These are phyloP conservation scores for Sphaerophoria taeniata DNA, from an alignment of 2,888 invertebrate species.

Conservation along the genomic window DNA sequence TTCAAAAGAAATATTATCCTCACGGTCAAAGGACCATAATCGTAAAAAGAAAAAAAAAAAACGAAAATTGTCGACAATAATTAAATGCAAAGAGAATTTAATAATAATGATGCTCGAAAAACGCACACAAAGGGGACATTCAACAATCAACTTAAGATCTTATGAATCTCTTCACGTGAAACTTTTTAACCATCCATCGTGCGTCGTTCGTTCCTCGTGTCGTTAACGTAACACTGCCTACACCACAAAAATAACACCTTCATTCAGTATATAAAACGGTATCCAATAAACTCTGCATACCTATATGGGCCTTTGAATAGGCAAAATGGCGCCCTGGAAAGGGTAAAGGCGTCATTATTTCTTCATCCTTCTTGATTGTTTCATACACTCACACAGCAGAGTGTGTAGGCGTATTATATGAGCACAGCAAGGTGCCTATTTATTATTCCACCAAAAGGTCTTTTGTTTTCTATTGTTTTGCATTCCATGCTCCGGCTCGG, in stretches of 20 bases:
- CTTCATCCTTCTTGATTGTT: constrained; percentile 19
- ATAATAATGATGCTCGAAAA: constrained; percentile 40
- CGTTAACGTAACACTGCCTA: not conserved
- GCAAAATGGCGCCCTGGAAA: constrained; percentile 22
- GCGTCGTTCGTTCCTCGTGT: not conserved
- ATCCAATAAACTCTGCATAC: not conserved
- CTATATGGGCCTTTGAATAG: not conserved
- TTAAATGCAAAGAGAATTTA: constrained; percentile 62
- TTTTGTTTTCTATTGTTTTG: constrained; percentile 51
- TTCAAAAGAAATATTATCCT: constrained; percentile 20
- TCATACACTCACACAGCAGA: not conserved
- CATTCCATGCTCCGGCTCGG: constrained; percentile 38
- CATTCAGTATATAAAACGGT: constrained; percentile 1
- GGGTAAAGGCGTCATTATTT: constrained; percentile 46
- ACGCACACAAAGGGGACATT: constrained; percentile 46
- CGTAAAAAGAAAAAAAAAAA: constrained; percentile 38
- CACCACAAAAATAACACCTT: constrained; percentile 57
- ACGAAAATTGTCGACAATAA: constrained; percentile 39
- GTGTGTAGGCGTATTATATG: not conserved
- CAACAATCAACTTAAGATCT: constrained; percentile 35
- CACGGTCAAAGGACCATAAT: constrained; percentile 43
- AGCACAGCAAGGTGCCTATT: not conserved
- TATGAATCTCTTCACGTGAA: constrained; percentile 31
- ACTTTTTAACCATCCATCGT: constrained; percentile 4
- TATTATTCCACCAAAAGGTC: constrained; percentile 27